Evolutionary conservation across 2,888 invertebrate genomes (phyloP).

Genomic region (Craniophora ligustri): DNA sequence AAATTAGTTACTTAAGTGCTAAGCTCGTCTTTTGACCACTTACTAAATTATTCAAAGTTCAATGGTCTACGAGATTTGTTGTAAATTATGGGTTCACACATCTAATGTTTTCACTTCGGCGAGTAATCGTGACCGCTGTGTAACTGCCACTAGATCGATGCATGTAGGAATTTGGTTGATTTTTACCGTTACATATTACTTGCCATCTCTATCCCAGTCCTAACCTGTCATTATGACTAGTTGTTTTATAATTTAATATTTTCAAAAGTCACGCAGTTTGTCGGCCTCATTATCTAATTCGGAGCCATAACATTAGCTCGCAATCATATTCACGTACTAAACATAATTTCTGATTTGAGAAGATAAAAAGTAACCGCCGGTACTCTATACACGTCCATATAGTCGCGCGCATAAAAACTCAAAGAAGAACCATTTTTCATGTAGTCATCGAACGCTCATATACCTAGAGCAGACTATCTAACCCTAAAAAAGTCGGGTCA

Average conservation of each 20-base stretch:
- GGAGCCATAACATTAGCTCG: constrained; percentile 54
- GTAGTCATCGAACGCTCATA: constrained; percentile 61
- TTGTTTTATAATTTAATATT: constrained; percentile 65
- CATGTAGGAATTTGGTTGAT: constrained; percentile 78
- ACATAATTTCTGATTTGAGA: constrained; percentile 51
- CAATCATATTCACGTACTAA: constrained; percentile 59
- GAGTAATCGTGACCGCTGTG: constrained; percentile 81
- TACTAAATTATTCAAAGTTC: constrained; percentile 82
- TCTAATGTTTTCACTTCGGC: constrained; percentile 83
- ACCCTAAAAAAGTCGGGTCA: constrained; percentile 71
- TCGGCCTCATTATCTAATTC: constrained; percentile 58
- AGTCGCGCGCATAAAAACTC: constrained; percentile 57
- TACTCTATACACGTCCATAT: constrained; percentile 52
- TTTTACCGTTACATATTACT: constrained; percentile 75
- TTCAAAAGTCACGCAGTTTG: constrained; percentile 66
- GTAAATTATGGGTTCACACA: constrained; percentile 86
- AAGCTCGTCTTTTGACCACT: constrained; percentile 75
- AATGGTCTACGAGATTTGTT: constrained; percentile 81
- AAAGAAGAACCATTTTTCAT: constrained; percentile 57
- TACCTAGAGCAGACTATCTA: constrained; percentile 63
- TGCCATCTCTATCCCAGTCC: constrained; percentile 64
- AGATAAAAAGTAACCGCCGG: constrained; percentile 53
- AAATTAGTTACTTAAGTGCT: constrained; percentile 75
- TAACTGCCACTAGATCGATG: constrained; percentile 78
- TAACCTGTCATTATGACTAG: constrained; percentile 70